Base-by-base conservation (phyloP, 1,140 invertebrate genomes). In the Ips nitidus region DNA sequence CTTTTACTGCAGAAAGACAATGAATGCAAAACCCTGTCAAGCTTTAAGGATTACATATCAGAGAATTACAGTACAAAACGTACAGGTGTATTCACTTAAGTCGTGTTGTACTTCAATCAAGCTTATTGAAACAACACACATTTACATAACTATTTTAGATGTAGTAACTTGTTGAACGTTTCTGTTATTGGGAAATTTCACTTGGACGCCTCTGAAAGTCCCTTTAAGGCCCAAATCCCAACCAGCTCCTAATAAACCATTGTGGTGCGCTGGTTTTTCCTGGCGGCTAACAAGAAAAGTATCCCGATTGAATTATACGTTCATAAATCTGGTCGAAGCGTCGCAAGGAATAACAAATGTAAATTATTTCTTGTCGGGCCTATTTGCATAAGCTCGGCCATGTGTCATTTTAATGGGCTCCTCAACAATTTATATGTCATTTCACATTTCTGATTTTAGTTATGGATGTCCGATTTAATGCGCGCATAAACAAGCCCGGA, bases 331-430 rank as follows among this genome's bases (percentile, higher is more conserved):
- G 57, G 36, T 59, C 40, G 41, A 60, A 39, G 7, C 47, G 59
- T 61, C 66, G 60, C n/a, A 40, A 6, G 47, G 45, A 59, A 60
- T 68, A 68, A 60, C 59, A 68, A 68, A 61, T 56, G 59, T 68
- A 60, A 68, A 60, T 68, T 59, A 68, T 68, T 68, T 60, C 66
- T 52, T 61, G 50, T 37, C 39, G 59, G 40, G 47, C 59, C 56
- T 53, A 68, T 68, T 60, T 60, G 39, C 66, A 59, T 68, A 68
- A 68, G 47, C 56, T 45, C 57, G 45, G 57, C 45, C 59, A 68
- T 68, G 66, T 61, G 43, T 68, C 59, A 68, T 61, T 8, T 61
- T 68, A 68, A 60, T 61, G 66, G 52, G 53, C 41, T 40, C 41
- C 36, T 66, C 52, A 47, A 58, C 64, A 58, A 66, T 66, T 66